phyloP scores from a whole-genome alignment of 2,888 invertebrate species.

The Mythimna impura region DNA sequence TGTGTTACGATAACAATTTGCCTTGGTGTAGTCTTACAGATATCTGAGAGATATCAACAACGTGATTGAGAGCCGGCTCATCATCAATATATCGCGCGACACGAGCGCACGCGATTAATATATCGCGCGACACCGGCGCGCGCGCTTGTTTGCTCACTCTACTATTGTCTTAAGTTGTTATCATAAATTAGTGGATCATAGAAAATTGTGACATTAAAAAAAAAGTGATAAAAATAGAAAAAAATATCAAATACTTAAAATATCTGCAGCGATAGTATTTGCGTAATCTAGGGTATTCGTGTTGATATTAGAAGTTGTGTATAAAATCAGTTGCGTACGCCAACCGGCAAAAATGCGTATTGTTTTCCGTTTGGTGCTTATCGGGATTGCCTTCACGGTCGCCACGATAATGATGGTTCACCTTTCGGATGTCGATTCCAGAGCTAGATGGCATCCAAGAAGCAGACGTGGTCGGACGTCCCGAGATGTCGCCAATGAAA shows the following conservation, averaged over 20 bases:
- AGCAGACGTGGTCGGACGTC: conserved; percentile 52
- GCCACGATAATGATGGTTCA: conserved; percentile 70
- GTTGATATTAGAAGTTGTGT: background rate
- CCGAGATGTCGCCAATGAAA: conserved; percentile 31
- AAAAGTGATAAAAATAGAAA: conserved; percentile 13
- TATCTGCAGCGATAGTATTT: background rate
- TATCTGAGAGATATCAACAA: conserved; percentile 61
- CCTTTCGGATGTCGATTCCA: conserved; percentile 63
- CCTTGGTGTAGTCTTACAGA: conserved; percentile 37
- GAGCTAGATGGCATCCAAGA: conserved; percentile 53
- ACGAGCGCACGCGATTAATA: conserved; percentile 57
- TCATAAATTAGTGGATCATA: background rate
- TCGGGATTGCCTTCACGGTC: conserved; percentile 66
- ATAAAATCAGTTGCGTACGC: background rate
- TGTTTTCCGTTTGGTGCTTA: conserved; percentile 68
- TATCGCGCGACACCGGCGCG: conserved; percentile 50
- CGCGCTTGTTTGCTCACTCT: conserved; percentile 49
- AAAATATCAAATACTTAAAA: conserved; percentile 2
- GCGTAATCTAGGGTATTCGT: background rate
- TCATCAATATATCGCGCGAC: conserved; percentile 56
- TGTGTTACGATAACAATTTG: conserved; percentile 51
- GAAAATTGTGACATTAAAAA: background rate
- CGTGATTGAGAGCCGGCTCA: conserved; percentile 35
- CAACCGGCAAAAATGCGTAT: conserved; percentile 71
- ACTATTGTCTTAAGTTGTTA: conserved; percentile 25